Evolutionary conservation across 1,140 invertebrate species (phyloP), one percentile per base, ranked within the genome.

Genomic region (Cherax destructor): DNA sequence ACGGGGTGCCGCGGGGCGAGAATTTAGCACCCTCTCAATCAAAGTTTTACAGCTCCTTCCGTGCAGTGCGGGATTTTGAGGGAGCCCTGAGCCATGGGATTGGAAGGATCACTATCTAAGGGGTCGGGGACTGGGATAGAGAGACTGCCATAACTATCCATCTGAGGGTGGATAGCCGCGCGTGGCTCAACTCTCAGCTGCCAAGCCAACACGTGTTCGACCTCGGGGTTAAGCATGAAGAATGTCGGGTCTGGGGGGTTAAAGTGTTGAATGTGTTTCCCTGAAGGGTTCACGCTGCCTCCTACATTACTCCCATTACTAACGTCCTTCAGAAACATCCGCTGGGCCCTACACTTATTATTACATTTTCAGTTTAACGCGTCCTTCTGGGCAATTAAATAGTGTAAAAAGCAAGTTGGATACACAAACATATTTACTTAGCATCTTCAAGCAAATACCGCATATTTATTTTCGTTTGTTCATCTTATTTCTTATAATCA

Each of bases 1-100:
- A 6, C 7, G 18, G 65, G 65, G 21, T 5, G 65, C 65, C 65
- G 65, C 13, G 65, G 65, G 65, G 13, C 18, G 21, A 18, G 65
- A 69, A 69, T 69, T 69, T 69, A 69, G 65, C 65, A 69, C 65
- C 65, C 65, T 69, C 65, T 69, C 11, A 11, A 69, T 69, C 65
- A 69, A 69, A 59, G 21, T 69, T 69, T 69, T 69, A 69, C 65
- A 18, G 13, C 65, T 18, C 9, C 65, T 69, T 4, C 65, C 65
- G 65, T 69, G 65, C 65, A 69, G 21, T 69, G 65, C 21, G 65
- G 65, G 21, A 69, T 69, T 21, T 21, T 21, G 65, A 41, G 30
- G 30, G 30, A 41, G 21, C 18, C 7, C 21, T 1, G 65, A 69
- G 65, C 65, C 65, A 69, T 18, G 65, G 18, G 65, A 69, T 69